phyloP scores from a whole-genome alignment of 2,113 vertebrate genomes.

The Pachyramphus minor region DNA sequence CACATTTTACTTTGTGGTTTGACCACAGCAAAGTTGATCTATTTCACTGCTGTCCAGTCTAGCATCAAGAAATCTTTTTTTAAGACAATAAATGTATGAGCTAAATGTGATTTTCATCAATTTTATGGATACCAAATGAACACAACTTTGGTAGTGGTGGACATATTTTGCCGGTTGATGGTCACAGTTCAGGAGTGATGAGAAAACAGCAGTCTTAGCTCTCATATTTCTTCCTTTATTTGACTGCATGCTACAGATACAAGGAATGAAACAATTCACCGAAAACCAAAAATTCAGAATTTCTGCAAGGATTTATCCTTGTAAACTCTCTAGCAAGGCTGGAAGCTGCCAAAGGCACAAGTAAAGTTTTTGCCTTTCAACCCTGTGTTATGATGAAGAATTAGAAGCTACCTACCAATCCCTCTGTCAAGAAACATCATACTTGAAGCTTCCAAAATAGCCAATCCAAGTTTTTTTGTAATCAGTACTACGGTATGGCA shows the following conservation, averaged over 20 bases:
- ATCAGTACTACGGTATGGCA: background rate
- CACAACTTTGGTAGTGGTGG: background rate
- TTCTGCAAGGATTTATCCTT: background rate
- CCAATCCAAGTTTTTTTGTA: background rate
- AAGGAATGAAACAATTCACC: background rate
- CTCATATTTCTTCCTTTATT: background rate
- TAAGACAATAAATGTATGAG: background rate
- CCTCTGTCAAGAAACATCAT: background rate
- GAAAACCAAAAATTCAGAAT: background rate
- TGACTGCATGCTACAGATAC: background rate
- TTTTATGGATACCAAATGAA: background rate
- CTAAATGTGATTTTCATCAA: background rate
- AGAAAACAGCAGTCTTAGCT: background rate
- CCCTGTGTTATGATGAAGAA: background rate
- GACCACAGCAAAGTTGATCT: background rate
- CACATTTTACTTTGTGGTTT: background rate
- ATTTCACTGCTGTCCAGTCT: background rate
- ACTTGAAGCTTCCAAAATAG: background rate
- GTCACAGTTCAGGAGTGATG: background rate
- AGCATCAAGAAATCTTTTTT: background rate
- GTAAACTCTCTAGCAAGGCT: background rate
- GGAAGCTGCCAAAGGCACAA: background rate
- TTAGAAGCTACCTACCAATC: background rate
- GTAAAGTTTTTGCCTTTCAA: background rate
- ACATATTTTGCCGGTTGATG: background rate